Evolutionary conservation across 2,888 invertebrate genomes (phyloP).

Genomic region (Marronus borbonicus): DNA sequence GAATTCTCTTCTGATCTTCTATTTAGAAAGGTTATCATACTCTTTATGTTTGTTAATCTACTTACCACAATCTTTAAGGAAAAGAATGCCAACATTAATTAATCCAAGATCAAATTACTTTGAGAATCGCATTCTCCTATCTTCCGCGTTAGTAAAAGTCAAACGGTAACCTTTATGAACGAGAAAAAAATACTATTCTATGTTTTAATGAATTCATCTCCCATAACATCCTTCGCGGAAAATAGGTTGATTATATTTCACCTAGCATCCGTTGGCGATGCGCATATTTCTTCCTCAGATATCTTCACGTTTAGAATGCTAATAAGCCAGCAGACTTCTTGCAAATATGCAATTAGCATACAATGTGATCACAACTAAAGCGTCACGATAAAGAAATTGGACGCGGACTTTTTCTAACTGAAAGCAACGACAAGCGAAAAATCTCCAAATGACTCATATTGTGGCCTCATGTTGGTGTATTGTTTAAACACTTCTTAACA

Average conservation of each 20-base stretch:
- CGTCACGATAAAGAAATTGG: conserved; percentile 12
- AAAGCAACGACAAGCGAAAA: conserved; percentile 4
- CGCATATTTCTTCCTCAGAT: conserved; percentile 11
- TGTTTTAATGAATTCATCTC: not conserved
- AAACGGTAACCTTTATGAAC: not conserved
- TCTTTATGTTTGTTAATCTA: too few species aligned
- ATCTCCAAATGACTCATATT: conserved; percentile 38
- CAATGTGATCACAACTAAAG: conserved; percentile 19
- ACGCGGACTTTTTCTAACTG: conserved; percentile 20
- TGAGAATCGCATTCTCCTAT: too few species aligned
- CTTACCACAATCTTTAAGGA: too few species aligned
- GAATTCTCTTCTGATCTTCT: too few species aligned
- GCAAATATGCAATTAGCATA: conserved; percentile 46
- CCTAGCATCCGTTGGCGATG: not conserved
- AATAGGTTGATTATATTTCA: conserved; percentile 8
- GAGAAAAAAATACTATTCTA: not conserved
- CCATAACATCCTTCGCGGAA: not conserved
- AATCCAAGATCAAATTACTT: too few species aligned
- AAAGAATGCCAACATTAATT: too few species aligned
- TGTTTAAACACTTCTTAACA: conserved; percentile 5
- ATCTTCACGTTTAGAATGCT: conserved; percentile 35
- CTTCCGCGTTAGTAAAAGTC: too few species aligned
- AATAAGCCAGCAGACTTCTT: conserved; percentile 30
- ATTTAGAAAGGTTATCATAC: too few species aligned
- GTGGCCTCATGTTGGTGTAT: not conserved